phyloP scores from a whole-genome alignment of 2,113 vertebrate species.

The Fregata magnificens region DNA sequence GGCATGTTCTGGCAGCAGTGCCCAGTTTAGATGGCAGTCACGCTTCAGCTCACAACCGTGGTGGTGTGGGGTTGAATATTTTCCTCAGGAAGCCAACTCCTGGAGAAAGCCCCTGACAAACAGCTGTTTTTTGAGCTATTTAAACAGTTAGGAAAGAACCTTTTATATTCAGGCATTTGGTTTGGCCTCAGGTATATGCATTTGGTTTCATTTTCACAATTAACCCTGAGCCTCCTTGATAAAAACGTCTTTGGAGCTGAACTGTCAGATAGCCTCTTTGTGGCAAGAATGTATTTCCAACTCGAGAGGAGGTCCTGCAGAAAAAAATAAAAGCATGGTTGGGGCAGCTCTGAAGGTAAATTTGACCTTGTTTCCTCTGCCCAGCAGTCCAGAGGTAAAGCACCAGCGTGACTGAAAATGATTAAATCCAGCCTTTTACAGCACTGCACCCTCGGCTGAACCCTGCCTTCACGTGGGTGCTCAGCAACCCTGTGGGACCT shows the following conservation, averaged over 20 bases:
- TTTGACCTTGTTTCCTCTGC: not conserved
- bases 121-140: not conserved
- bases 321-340: not conserved
- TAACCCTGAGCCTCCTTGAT: not conserved
- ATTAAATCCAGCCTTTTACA: not conserved
- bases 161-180: not conserved
- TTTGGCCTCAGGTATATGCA: not conserved
- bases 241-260: not conserved
- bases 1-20: not conserved
- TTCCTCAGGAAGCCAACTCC: not conserved
- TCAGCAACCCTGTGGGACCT: not conserved
- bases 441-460: not conserved
- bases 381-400: not conserved
- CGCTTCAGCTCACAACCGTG: not conserved
- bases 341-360: not conserved
- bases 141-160: not conserved
- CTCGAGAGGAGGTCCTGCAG: not conserved
- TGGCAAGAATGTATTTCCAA: not conserved
- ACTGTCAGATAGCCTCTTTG: not conserved
- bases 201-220: not conserved
- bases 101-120: not conserved
- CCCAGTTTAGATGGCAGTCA: not conserved
- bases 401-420: not conserved
- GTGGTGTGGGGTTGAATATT: not conserved
- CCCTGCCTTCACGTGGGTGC: accelerated